These are phyloP conservation scores for Calliphora vomitoria DNA, from an alignment of 2,888 invertebrate genomes.

Conservation along the genomic window DNA sequence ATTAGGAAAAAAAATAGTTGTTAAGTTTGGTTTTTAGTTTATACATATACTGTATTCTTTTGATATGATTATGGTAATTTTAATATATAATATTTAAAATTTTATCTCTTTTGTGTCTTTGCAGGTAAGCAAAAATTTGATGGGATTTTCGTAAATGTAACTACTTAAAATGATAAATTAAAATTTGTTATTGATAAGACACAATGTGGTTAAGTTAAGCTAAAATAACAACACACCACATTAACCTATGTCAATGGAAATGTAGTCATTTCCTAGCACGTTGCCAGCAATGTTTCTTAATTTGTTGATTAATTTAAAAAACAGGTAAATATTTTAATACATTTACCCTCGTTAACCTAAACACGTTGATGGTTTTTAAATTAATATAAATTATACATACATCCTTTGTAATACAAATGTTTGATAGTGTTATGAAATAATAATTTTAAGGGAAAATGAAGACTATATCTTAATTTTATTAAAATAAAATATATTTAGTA, in stretches of 20 bases:
- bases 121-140: constrained; percentile 58
- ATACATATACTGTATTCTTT: background rate
- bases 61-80: constrained; percentile 66
- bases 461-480: too few relatives aligned
- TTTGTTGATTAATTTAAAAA: background rate
- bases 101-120: constrained; percentile 49
- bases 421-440: too few relatives aligned
- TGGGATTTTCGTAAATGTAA: constrained; percentile 8
- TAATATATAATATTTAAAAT: constrained; percentile 33
- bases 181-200: background rate
- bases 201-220: background rate
- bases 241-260: background rate
- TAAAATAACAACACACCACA: background rate
- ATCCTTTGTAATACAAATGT: too few relatives aligned
- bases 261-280: background rate
- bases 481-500: too few relatives aligned
- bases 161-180: constrained; percentile 18
- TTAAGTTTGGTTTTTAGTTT: constrained; percentile 8
- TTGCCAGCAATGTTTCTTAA: background rate
- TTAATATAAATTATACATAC: background rate
- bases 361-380: background rate
- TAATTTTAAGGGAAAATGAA: too few relatives aligned
- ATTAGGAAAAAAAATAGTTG: constrained; percentile 43
- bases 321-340: background rate
- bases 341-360: background rate